Percentiles rank a stretch among this genome's conserved stretches.
These are phyloP conservation scores for Mactra quadrangularis DNA, from an alignment of 1,140 invertebrate species.

Conservation along the genomic window DNA sequence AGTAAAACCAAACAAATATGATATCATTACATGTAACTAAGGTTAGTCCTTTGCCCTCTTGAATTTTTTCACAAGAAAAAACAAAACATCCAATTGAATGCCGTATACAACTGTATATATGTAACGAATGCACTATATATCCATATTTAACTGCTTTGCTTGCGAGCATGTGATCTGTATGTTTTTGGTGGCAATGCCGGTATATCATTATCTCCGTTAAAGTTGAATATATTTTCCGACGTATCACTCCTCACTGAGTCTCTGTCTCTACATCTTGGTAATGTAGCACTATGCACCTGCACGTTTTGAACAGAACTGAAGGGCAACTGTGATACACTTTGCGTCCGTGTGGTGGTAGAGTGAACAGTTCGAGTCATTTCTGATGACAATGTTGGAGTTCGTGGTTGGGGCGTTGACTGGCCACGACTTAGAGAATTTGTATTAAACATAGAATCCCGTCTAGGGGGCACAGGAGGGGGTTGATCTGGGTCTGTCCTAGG, in stretches of 20 bases:
- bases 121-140: too few relatives aligned
- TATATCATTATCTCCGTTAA: slow-evolving; percentile 68
- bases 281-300: slow-evolving; percentile 66
- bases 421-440: slow-evolving; percentile 25
- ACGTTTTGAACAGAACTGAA: slow-evolving; percentile 28
- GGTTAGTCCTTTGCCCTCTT: too few relatives aligned
- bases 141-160: slow-evolving; percentile 74
- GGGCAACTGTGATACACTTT: slow-evolving; percentile 66
- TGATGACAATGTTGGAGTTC: slow-evolving; percentile 82
- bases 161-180: slow-evolving; percentile 71
- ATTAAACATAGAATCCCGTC: slow-evolving; percentile 81
- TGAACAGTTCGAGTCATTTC: slow-evolving; percentile 86
- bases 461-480: slow-evolving; percentile 83
- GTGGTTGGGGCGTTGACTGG: slow-evolving; percentile 80
- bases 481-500: slow-evolving; percentile 73
- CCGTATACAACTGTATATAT: too few relatives aligned
- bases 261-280: slow-evolving; percentile 69
- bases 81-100: too few relatives aligned
- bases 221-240: slow-evolving; percentile 62
- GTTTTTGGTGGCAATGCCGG: slow-evolving; percentile 78
- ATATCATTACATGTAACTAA: too few relatives aligned
- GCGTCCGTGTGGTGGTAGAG: slow-evolving; percentile 84
- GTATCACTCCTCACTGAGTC: slow-evolving; percentile 64
- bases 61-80: too few relatives aligned
- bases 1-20: background rate